phyloP scores from a whole-genome alignment of 1,140 invertebrate species.

The Bradynema listronoti region DNA sequence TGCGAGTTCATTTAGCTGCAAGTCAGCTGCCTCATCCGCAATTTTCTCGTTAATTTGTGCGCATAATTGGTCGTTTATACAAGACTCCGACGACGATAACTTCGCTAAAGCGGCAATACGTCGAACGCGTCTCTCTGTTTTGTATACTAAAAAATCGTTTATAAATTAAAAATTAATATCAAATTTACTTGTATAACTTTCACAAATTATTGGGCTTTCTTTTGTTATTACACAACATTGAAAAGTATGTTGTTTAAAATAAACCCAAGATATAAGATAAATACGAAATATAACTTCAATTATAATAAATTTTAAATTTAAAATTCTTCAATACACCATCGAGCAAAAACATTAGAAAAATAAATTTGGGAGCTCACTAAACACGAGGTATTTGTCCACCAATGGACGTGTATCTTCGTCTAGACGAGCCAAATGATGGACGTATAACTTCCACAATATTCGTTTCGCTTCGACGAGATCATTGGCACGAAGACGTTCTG shows the following conservation, averaged over 20 bases:
- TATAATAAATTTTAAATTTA: not conserved
- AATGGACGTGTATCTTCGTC: not conserved
- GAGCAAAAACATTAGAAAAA: not conserved
- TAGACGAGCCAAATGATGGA: not conserved
- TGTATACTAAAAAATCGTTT: not conserved
- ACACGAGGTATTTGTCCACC: not conserved
- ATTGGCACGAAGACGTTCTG: not conserved
- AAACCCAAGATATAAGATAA: not conserved
- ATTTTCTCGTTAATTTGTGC: conserved; percentile 1
- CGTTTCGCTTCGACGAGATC: not conserved
- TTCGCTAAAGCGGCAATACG: too few relatives aligned
- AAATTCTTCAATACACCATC: not conserved
- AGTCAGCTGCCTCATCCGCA: conserved; percentile 5
- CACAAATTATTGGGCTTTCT: not conserved
- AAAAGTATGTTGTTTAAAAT: not conserved
- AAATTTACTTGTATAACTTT: not conserved
- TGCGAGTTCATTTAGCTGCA: conserved; percentile 1
- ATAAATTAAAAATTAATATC: not conserved
- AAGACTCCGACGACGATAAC: not conserved
- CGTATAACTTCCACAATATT: not conserved
- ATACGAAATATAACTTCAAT: not conserved
- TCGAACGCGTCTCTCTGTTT: conserved; percentile 10
- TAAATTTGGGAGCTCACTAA: not conserved
- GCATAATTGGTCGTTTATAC: not conserved
- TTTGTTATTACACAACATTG: not conserved